Percentiles rank a stretch among this genome's conserved stretches.
These are phyloP conservation scores for Poicephalus gulielmi DNA, from an alignment of 2,113 vertebrate species.

Conservation along the genomic window DNA sequence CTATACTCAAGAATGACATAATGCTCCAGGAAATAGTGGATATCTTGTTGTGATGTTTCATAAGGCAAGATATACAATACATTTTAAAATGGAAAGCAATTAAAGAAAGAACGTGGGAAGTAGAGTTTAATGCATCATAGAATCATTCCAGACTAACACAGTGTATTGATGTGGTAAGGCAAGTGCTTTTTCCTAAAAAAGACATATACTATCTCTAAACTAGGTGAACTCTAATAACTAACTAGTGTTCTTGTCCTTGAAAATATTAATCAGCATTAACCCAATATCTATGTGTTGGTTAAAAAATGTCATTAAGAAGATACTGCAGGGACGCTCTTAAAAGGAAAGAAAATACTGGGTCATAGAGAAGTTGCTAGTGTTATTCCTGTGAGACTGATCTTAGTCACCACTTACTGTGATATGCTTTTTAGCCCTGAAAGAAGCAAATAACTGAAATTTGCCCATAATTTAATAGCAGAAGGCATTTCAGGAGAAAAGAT, in stretches of 20 bases:
- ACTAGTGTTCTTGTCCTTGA: not conserved
- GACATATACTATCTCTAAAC: not conserved
- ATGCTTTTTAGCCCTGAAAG: not conserved
- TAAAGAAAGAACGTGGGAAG: not conserved
- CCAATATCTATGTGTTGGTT: not conserved
- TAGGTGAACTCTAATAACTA: not conserved
- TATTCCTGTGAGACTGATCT: not conserved
- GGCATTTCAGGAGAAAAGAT: not conserved
- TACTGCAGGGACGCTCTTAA: not conserved
- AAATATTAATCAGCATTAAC: not conserved
- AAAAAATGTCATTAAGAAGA: not conserved
- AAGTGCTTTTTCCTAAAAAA: not conserved
- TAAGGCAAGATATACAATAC: not conserved
- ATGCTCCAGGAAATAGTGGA: not conserved
- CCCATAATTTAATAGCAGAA: not conserved
- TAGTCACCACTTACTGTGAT: not conserved
- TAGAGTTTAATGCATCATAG: not conserved
- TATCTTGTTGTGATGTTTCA: not conserved
- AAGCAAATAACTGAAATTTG: not conserved
- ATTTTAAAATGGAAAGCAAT: not conserved
- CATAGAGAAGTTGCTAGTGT: not conserved
- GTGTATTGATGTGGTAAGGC: not conserved
- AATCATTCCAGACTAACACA: not conserved
- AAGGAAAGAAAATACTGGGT: not conserved
- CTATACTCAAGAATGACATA: not conserved